Conservation (phyloP, 2,113 vertebrate genomes). For the Syngnathus scovelli region DNA sequence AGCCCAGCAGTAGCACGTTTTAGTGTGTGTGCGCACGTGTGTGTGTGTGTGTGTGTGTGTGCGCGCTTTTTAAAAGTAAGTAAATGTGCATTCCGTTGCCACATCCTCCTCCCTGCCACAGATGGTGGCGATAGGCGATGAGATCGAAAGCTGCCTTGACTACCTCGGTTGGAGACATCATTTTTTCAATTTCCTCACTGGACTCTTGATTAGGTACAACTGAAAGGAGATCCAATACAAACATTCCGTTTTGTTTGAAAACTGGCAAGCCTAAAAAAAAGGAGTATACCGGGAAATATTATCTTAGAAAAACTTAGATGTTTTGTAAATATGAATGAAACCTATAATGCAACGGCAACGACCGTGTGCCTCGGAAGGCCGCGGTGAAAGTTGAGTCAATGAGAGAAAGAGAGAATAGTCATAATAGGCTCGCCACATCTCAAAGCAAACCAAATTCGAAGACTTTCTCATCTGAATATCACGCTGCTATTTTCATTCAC, state of each 20-base stretch:
- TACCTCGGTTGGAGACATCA: background rate
- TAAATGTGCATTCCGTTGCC: slow-evolving; percentile 30
- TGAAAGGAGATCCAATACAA: background rate
- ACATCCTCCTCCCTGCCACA: slow-evolving; percentile 59
- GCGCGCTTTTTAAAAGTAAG: slow-evolving; percentile 4
- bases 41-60: slow-evolving; percentile 2
- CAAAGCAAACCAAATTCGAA: background rate
- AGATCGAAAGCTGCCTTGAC: slow-evolving; percentile 2
- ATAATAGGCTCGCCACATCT: background rate
- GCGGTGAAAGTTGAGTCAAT: slow-evolving; percentile 56
- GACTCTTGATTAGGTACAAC: background rate
- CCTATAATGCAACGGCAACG: background rate
- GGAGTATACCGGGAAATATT: too few relatives aligned
- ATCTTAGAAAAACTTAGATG: too few relatives aligned
- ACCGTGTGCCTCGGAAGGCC: slow-evolving; percentile 7
- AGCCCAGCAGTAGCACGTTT: slow-evolving; percentile 28
- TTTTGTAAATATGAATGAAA: too few relatives aligned
- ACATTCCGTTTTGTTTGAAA: background rate
- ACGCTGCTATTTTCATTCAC: background rate
- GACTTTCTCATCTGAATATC: background rate
- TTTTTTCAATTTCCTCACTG: slow-evolving; percentile 5
- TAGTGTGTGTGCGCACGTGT: background rate
- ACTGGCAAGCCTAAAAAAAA: too few relatives aligned
- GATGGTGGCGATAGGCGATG: slow-evolving; percentile 51
- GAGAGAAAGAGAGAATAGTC: slow-evolving; percentile 34